Percentiles rank a stretch among this genome's conserved stretches.
These are phyloP conservation scores for Aspidiotus rigidus DNA, from an alignment of 2,888 invertebrate genomes.

Conservation along the genomic window DNA sequence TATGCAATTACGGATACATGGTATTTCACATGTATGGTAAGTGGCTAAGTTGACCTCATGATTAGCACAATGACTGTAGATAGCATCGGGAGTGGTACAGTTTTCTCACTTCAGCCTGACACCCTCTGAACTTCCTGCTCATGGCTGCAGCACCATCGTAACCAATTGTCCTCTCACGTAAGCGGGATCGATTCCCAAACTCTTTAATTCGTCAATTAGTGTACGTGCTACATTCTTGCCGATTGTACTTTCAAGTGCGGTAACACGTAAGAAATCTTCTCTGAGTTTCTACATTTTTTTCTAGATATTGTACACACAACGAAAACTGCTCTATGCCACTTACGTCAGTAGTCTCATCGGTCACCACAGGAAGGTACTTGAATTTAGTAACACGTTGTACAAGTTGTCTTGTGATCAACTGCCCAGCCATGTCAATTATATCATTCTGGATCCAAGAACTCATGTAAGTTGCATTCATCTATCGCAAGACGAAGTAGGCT, in stretches of 20 bases:
- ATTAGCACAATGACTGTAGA: no score
- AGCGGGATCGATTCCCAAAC: constrained; percentile 9
- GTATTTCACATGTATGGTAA: no score
- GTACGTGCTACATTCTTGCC: constrained; percentile 21
- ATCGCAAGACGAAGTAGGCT: constrained; percentile 1
- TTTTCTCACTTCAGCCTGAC: no score
- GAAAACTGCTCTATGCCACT: constrained; percentile 3
- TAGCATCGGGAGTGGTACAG: no score
- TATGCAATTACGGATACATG: no score
- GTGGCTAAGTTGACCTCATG: no score
- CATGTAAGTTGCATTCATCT: no score
- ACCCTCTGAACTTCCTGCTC: no score
- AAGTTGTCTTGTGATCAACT: neutral
- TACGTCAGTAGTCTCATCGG: constrained; percentile 11
- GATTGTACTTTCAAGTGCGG: no score
- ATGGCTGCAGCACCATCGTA: no score
- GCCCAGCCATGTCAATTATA: neutral
- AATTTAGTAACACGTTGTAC: neutral
- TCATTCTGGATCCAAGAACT: constrained; percentile 7
- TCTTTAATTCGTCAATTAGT: constrained; percentile 8
- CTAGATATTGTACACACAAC: constrained; percentile 4
- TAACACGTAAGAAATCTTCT: constrained; percentile 16
- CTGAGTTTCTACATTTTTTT: neutral
- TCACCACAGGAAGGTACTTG: neutral
- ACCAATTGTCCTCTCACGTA: constrained; percentile 25